Evolutionary conservation across 2,797 vertebrate species (phyloP).

Genomic region (Agapornis canus): DNA sequence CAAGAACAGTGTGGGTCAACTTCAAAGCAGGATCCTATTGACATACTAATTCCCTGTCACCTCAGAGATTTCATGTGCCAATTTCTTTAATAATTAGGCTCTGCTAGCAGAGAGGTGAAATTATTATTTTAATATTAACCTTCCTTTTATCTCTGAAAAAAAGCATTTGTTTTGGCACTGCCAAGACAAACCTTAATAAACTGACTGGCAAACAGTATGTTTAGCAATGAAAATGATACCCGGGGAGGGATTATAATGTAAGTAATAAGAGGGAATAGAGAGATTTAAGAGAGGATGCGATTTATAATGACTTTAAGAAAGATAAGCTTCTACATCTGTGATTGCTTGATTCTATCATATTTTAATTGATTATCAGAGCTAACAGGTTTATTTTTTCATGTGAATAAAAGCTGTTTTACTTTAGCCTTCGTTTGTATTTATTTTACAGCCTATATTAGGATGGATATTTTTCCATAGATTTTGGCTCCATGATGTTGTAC

Average conservation of each 20-base stretch:
- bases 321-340: constrained; percentile 91
- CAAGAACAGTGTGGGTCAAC: constrained; percentile 72
- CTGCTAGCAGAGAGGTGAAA: constrained; percentile 62
- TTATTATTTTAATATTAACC: constrained; percentile 73
- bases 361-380: constrained; percentile 86
- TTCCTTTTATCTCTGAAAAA: constrained; percentile 79
- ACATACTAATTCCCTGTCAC: constrained; percentile 66
- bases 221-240: constrained; percentile 87
- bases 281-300: constrained; percentile 92
- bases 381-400: constrained; percentile 84
- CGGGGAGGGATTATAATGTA: constrained; percentile 79
- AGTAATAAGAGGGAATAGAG: constrained; percentile 82
- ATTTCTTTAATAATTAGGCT: constrained; percentile 64
- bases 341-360: constrained; percentile 79
- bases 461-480: constrained; percentile 36
- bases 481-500: constrained; percentile 35
- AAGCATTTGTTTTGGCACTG: constrained; percentile 77
- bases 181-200: constrained; percentile 85
- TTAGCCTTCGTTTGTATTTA: constrained; percentile 78
- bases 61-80: constrained; percentile 68
- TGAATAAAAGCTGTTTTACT: constrained; percentile 76
- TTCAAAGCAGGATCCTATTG: constrained; percentile 77
- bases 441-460: constrained; percentile 66
- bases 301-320: constrained; percentile 87
- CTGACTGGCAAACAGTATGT: constrained; percentile 81